Evolutionary conservation across 2,113 vertebrate genomes (phyloP), one percentile per base, ranked within the genome.

Genomic region (Mionectes macconnelli): DNA sequence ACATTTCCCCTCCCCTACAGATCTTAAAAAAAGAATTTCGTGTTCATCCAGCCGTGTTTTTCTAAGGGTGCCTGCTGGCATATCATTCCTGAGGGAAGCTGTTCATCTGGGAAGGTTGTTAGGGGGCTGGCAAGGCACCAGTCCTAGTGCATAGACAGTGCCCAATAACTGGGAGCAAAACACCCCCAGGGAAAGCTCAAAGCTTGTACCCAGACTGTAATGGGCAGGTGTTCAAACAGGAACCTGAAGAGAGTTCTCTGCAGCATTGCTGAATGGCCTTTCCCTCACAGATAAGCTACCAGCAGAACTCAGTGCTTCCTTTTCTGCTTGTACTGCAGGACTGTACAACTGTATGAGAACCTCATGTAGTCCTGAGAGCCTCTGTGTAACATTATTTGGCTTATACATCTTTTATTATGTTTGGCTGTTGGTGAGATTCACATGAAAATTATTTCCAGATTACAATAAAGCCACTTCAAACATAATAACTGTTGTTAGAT

Each of bases 371-470:
- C 27, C 40, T 66, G 15, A 47, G 68, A 70, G 72, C 79, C 93
- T 90, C 95, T 96, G 93, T 87, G 90, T 89, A 93, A 84, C 74
- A 19, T 90, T 93, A 93, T 85, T 95, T 94, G 93, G 90, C 93
- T 97, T 97, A 88, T 50, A 87, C 68, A 75, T 93, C 93, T 96
- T 97, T 97, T 97, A 97, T 97, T 97, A 93, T 92, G 86, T 95
- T 97, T 97, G 83, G 90, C 93, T 97, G 88, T 96, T 97, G 95
- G 93, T 96, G 90, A 93, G 91, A 96, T 93, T 97, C 94, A 83
- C 70, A 96, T 42, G 75, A 96, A 97, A 97, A 98, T 97, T 94
- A 97, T 96, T 98, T 97, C 96, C 97, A 97, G 95, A 97, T 97
- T 96, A 93, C 93, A 95, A 92, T 93, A 96, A 96, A 97, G 87